Evolutionary conservation across 2,113 vertebrate genomes (phyloP), one percentile per base, ranked within the genome.

Genomic region (Bambusicola thoracicus): DNA sequence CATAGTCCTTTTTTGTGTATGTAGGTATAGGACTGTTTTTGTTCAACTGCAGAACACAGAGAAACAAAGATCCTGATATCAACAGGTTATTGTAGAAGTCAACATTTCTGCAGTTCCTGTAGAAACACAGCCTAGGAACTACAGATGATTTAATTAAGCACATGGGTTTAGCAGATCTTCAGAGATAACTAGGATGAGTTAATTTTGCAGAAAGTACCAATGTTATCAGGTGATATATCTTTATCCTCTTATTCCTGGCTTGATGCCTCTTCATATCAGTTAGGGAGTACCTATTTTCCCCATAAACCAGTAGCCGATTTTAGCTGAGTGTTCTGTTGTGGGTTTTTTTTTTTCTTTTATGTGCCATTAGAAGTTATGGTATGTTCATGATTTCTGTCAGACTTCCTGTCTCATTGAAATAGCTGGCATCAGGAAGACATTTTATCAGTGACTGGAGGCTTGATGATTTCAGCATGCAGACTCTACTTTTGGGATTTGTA

Each of bases 141-240:
- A 88, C 32, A 76, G 73, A 80, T 61, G n/a, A 80, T 85, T 68
- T 51, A 85, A 88, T 73, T 46, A 83, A 82, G 36, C 4, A 13
- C 30, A 32, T 0, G 4, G 4, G 27, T 94, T 62, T 62, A 15
- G 5, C 32, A 84, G n/a, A 73, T 76, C 66, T 73, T 86, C 3
- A 2, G 77, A 80, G 41, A 53, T 56, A 49, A 48, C 38, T 62
- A 27, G 11, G 7, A 53, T 36, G 55, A 77, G 66, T 30, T 81
- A 75, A 78, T 81, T 61, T 62, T 10, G n/a, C 55, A 87, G 79
- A 94, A 67, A 11, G 8, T 36, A 40, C 24, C n/a, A 70, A 24
- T 0, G 0, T 3, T 62, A 84, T 4, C 36, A 78, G 27, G 48
- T 80, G 17, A 13, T 78, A 77, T 25, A 46, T 29, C 13, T 91